These are phyloP conservation scores for Stenolophus ochropezus DNA, from an alignment of 2,888 invertebrate genomes.

Conservation along the genomic window DNA sequence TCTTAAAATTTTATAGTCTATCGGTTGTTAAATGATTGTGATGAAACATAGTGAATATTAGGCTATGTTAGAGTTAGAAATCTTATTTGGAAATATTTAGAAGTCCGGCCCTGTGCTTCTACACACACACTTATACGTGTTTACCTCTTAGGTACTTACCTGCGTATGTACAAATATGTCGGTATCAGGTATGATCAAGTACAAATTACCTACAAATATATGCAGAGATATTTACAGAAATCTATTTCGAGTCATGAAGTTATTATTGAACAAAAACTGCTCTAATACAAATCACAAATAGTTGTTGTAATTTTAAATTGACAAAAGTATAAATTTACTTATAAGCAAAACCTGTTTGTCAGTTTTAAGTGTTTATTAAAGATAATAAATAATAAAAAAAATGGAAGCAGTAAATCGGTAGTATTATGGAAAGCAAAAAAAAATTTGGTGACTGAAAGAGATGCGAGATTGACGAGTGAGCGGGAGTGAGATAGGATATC, in stretches of 20 bases:
- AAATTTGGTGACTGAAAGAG: conserved; percentile 46
- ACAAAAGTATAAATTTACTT: conserved; percentile 49
- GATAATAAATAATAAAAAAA: conserved; percentile 41
- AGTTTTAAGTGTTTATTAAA: conserved; percentile 56
- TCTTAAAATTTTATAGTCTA: conserved; percentile 36
- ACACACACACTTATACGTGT: conserved; percentile 48
- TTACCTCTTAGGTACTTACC: conserved; percentile 52
- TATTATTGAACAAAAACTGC: conserved; percentile 50
- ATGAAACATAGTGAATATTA: conserved; percentile 29
- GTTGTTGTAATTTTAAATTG: conserved; percentile 51
- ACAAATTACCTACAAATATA: conserved; percentile 50
- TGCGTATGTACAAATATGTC: conserved; percentile 38
- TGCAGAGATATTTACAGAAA: conserved; percentile 49
- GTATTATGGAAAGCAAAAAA: conserved; percentile 26
- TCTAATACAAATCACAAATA: conserved; percentile 51
- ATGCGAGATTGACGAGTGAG: conserved; percentile 34
- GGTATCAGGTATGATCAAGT: conserved; percentile 54
- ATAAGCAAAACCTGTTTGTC: conserved; percentile 55
- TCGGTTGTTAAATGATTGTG: conserved; percentile 26
- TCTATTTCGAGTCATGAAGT: conserved; percentile 51
- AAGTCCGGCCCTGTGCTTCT: conserved; percentile 30
- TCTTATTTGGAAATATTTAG: conserved; percentile 11
- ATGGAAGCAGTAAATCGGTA: conserved; percentile 28
- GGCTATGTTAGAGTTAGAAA: not conserved
- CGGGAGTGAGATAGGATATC: conserved; percentile 56